phyloP scores from a whole-genome alignment of 1,140 invertebrate genomes.

The Drosophila mojavensis region DNA sequence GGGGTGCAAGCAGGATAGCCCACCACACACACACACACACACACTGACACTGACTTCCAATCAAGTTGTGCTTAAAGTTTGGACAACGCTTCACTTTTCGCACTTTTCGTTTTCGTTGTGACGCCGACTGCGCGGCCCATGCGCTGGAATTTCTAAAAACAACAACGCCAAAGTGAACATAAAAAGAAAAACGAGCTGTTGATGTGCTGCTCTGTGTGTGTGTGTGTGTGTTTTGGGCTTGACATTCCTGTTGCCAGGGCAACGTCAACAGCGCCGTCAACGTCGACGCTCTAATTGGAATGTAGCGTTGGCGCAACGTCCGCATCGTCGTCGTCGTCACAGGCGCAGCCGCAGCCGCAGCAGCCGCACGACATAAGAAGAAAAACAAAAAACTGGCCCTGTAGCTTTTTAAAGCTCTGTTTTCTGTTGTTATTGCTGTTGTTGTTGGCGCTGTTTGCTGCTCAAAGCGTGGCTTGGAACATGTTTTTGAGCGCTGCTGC shows the following conservation, averaged over 20 bases:
- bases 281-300: constrained; percentile 52
- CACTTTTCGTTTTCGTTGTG: constrained; percentile 78
- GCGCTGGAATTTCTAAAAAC: constrained; percentile 68
- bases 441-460: constrained; percentile 22
- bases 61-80: constrained; percentile 48
- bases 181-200: not conserved
- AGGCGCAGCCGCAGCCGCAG: constrained; percentile 54
- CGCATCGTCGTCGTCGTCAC: constrained; percentile 19
- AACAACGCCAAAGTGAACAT: constrained; percentile 19
- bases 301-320: constrained; percentile 53
- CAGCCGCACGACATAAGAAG: constrained; percentile 27
- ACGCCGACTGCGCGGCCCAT: constrained; percentile 27
- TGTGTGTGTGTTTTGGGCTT: constrained; percentile 20
- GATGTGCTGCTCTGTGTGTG: not conserved
- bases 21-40: not conserved
- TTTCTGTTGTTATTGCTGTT: constrained; percentile 29
- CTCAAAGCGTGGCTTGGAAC: constrained; percentile 53
- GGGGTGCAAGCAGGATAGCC: constrained; percentile 9
- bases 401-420: constrained; percentile 68
- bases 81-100: constrained; percentile 68
- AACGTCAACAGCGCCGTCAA: constrained; percentile 6
- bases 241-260: constrained; percentile 45
- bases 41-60: not conserved
- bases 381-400: constrained; percentile 66
- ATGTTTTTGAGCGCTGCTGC: constrained; percentile 53